Percentiles rank a stretch among this genome's conserved stretches.
Evolutionary conservation across 1,140 invertebrate genomes (phyloP).

Genomic region (Trichonephila clavata): DNA sequence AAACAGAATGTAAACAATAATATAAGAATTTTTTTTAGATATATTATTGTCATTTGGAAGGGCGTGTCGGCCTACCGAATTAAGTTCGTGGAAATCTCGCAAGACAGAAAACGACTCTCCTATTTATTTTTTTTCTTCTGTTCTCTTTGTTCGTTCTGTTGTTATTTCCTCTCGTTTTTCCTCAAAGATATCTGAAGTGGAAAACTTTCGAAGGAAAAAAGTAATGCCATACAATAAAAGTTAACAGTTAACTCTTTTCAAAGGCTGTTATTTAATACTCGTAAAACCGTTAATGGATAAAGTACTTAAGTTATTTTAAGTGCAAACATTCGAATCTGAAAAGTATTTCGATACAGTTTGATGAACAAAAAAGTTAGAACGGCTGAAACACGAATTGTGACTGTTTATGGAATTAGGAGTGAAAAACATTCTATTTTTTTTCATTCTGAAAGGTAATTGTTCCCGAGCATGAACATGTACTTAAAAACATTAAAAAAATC

Average conservation of each 20-base stretch:
- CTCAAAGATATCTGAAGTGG: neutral
- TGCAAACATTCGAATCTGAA: no score
- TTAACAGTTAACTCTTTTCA: neutral
- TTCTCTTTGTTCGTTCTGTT: neutral
- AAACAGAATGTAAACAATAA: constrained; percentile 49
- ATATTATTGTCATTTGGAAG: constrained; percentile 15
- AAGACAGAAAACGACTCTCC: neutral
- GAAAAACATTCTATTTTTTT: no score
- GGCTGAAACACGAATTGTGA: no score
- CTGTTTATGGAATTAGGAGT: no score
- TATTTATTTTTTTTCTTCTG: neutral
- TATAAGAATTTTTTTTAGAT: neutral
- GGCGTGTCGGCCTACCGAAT: constrained; percentile 37
- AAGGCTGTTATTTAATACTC: neutral
- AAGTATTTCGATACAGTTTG: no score
- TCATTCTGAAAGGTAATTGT: no score
- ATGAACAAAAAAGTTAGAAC: no score
- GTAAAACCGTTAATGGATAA: neutral
- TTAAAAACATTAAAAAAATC: no score
- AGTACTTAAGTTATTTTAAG: no score
- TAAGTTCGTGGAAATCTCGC: constrained; percentile 5
- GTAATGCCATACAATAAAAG: neutral
- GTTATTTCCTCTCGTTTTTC: neutral
- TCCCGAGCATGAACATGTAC: no score
- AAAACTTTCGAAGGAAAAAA: neutral